Conservation (phyloP, 2,888 invertebrate species). For the Drosophila paracracens region DNA sequence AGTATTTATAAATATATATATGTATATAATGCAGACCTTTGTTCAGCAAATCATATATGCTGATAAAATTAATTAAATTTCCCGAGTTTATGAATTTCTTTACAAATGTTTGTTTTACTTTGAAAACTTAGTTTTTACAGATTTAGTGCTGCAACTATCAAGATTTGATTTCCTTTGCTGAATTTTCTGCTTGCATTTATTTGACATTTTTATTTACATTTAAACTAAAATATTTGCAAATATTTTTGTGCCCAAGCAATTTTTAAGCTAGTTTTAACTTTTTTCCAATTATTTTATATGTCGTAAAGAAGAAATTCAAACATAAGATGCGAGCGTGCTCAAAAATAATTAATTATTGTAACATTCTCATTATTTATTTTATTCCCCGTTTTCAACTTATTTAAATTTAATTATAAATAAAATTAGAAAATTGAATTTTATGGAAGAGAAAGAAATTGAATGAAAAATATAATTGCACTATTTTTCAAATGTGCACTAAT, state of each 20-base stretch:
- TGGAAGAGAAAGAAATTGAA: background rate
- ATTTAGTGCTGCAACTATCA: background rate
- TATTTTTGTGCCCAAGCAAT: background rate
- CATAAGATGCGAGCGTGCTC: background rate
- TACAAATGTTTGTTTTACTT: background rate
- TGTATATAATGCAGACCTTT: background rate
- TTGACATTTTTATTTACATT: background rate
- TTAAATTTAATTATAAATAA: background rate
- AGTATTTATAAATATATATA: too few species aligned
- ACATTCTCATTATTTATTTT: background rate
- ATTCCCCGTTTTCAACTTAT: background rate
- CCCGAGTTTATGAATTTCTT: background rate
- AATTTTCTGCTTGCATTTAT: background rate
- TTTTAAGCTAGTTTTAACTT: background rate
- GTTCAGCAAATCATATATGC: background rate
- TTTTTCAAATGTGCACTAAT: too few species aligned
- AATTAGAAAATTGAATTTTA: background rate
- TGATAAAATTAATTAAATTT: background rate
- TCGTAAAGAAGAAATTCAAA: background rate
- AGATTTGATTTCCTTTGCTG: background rate
- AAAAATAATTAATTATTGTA: background rate
- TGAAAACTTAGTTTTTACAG: background rate
- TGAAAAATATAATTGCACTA: too few species aligned
- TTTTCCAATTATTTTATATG: too few species aligned
- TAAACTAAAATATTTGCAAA: background rate